Evolutionary conservation across 2,797 vertebrate genomes (phyloP), one percentile per base, ranked within the genome.

Genomic region (Decapterus maruadsi): DNA sequence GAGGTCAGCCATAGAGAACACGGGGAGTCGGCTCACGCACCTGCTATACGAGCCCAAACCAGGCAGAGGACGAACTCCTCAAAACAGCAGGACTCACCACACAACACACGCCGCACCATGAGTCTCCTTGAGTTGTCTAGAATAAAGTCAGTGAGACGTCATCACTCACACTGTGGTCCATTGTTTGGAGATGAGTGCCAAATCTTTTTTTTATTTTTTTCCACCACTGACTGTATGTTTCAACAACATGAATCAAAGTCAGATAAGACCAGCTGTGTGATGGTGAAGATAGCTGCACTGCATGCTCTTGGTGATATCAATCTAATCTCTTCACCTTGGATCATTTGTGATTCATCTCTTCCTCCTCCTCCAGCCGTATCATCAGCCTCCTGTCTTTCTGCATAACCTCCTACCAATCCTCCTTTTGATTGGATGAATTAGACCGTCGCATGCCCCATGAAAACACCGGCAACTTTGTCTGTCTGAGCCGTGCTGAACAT

Each of bases 1-100:
- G 87, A 91, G 93, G 93, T 94, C 94, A 93, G 83, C 83, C 83
- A 68, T 67, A 68, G 89, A 82, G 70, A 80, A 83, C 72, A 71
- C 57, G 1, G 61, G 63, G 72, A 81, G 80, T 73, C 51, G 12
- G 65, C 75, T 75, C 78, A 38, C 69, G 80, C 86, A 87, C 85
- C 90, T 85, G 85, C 82, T 84, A 80, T 61, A 55, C 73, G 50
- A n/a, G n/a, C n/a, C 58, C 56, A 59, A 50, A 57, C 56, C 55
- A 62, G 75, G 67, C 61, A 55, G 29, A 76, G 83, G 79, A 72
- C 63, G 58, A 68, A 84, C 34, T 64, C 80, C 65, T 80, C 72
- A 69, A 26, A 85, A 76, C 75, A 85, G 78, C 78, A 72, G 72
- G 74, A 84, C 50, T 5, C 72, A 48, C 38, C n/a, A 26, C 42